Evolutionary conservation across 1,140 invertebrate genomes (phyloP).

Genomic region (Pseudoatta argentina): DNA sequence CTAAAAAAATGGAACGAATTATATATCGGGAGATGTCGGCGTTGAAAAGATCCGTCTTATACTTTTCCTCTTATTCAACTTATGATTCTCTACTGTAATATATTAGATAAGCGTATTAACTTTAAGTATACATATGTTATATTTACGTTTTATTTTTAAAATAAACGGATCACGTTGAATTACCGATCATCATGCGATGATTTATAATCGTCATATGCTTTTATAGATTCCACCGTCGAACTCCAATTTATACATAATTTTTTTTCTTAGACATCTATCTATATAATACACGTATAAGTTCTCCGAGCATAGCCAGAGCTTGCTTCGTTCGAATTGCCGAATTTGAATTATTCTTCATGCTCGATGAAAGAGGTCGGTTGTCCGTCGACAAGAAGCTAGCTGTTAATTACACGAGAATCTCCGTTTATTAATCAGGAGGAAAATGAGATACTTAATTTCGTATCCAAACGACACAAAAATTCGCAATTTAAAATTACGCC

Average conservation of each 20-base stretch:
- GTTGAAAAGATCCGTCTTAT: neutral
- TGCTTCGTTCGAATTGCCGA: conserved; percentile 13
- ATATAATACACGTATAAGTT: conserved; percentile 69
- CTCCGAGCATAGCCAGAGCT: conserved; percentile 20
- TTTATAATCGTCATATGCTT: neutral
- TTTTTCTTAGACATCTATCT: conserved; percentile 68
- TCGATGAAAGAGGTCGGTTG: conserved; percentile 13
- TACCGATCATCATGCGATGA: neutral
- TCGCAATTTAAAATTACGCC: neutral
- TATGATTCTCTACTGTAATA: neutral
- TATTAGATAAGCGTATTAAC: conserved; percentile 17
- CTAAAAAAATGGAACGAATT: conserved; percentile 4
- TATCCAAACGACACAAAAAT: neutral
- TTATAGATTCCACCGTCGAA: conserved; percentile 63
- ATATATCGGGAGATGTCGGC: neutral
- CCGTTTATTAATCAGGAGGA: neutral
- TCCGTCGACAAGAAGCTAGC: conserved; percentile 9
- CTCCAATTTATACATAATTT: conserved; percentile 59
- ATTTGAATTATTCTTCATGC: neutral
- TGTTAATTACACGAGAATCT: neutral
- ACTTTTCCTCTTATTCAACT: neutral
- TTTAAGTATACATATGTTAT: neutral
- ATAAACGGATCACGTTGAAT: neutral
- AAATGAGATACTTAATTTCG: neutral
- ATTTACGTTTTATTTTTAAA: conserved; percentile 3